These are phyloP conservation scores for Hippopotamyrus pictus DNA, from an alignment of 2,797 vertebrate genomes.

Conservation along the genomic window DNA sequence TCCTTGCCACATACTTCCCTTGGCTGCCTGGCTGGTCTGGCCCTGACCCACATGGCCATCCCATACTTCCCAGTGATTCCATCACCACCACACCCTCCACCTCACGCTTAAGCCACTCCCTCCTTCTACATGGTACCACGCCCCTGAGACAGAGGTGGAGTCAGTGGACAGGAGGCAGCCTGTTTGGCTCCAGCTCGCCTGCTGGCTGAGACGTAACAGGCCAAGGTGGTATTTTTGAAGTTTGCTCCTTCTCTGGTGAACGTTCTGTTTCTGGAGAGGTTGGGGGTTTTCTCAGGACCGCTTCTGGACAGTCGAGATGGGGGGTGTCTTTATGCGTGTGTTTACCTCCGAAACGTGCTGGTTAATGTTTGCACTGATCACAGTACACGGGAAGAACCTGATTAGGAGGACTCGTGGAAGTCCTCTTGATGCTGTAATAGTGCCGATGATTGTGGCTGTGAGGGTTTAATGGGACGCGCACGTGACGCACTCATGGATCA, in stretches of 20 bases:
- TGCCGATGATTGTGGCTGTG: no score
- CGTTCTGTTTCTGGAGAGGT: neutral
- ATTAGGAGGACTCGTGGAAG: neutral
- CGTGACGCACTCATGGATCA: neutral
- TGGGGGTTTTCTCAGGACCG: neutral
- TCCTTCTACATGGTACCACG: constrained; percentile 12
- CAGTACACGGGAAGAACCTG: neutral
- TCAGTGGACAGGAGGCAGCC: neutral
- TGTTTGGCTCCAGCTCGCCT: neutral
- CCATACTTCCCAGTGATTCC: constrained; percentile 54
- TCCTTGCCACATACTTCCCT: constrained; percentile 6
- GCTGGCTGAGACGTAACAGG: neutral
- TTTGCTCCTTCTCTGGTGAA: neutral
- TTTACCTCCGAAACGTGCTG: neutral
- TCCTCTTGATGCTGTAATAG: neutral
- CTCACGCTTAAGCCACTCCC: constrained; percentile 39
- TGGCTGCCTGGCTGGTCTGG: constrained; percentile 60
- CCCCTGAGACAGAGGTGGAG: constrained; percentile 19
- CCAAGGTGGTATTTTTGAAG: neutral
- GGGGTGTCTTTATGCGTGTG: neutral
- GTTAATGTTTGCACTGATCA: neutral
- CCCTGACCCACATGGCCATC: constrained; percentile 56
- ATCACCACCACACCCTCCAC: constrained; percentile 47
- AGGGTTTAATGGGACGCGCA: neutral
- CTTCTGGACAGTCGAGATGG: neutral